Percentiles rank a stretch among this genome's conserved stretches.
These are phyloP conservation scores for Gryllus longicercus DNA, from an alignment of 2,888 invertebrate genomes.

Conservation along the genomic window DNA sequence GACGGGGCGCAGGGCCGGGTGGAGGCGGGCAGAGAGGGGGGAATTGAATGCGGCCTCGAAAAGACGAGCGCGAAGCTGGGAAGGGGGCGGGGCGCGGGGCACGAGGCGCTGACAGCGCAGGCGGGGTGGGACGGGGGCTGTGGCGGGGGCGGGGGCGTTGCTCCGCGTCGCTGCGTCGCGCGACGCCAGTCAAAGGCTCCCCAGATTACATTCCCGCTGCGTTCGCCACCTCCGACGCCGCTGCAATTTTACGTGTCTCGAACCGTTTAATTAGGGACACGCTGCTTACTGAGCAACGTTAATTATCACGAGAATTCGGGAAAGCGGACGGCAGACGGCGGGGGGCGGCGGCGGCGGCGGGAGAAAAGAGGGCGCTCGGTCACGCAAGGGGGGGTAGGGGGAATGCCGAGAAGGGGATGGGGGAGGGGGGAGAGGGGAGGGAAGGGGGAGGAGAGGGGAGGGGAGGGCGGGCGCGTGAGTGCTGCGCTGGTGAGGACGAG, in stretches of 20 bases:
- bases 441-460: too few species aligned
- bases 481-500: too few species aligned
- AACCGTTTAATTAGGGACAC: conserved; percentile 7
- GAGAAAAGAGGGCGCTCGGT: neutral
- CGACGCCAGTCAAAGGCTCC: neutral
- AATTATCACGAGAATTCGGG: conserved; percentile 1
- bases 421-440: neutral
- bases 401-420: neutral
- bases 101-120: neutral
- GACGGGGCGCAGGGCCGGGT: neutral
- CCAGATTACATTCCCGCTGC: neutral
- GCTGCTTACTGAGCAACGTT: conserved; percentile 1
- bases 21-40: neutral
- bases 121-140: neutral
- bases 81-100: neutral
- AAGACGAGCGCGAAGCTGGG: neutral
- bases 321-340: neutral
- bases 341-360: neutral
- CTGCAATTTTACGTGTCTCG: conserved; percentile 7
- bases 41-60: neutral
- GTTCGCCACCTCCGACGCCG: neutral
- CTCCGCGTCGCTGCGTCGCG: neutral
- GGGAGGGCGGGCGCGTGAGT: neutral
- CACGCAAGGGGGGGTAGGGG: neutral
- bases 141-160: neutral